Percentiles rank a stretch among this genome's conserved stretches.
Evolutionary conservation across 2,113 vertebrate genomes (phyloP).

Genomic region (Gadus macrocephalus): DNA sequence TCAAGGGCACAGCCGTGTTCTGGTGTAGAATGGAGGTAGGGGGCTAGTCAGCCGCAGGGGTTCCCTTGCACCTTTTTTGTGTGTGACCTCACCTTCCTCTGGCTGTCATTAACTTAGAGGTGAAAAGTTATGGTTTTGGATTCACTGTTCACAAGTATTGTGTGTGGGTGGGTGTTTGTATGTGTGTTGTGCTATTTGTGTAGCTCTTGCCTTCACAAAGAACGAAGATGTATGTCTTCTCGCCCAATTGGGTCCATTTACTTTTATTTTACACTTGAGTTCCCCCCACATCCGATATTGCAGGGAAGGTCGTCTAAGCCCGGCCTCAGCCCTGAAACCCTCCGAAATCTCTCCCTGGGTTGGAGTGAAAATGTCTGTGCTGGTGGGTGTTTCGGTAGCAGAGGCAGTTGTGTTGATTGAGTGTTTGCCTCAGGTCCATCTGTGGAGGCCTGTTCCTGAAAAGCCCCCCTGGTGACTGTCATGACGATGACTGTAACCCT

Average conservation of each 20-base stretch:
- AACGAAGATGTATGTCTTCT: conserved; percentile 65
- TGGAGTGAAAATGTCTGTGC: conserved; percentile 51
- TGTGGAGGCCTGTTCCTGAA: conserved; percentile 37
- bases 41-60: neutral
- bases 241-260: conserved; percentile 60
- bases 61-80: conserved; percentile 3
- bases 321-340: conserved; percentile 53
- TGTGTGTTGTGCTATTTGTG: neutral
- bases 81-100: conserved; percentile 19
- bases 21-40: neutral
- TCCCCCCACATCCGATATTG: conserved; percentile 54
- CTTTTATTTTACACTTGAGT: conserved; percentile 67
- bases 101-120: conserved; percentile 48
- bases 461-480: conserved; percentile 19
- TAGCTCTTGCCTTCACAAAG: conserved; percentile 52
- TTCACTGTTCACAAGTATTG: conserved; percentile 49
- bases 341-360: conserved; percentile 61
- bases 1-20: neutral
- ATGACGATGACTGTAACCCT: conserved; percentile 20
- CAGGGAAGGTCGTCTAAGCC: conserved; percentile 36
- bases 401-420: conserved; percentile 48
- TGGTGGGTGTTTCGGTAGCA: conserved; percentile 22
- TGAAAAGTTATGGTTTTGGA: conserved; percentile 50
- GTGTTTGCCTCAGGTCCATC: conserved; percentile 34
- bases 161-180: conserved; percentile 4